Evolutionary conservation across 1,140 invertebrate genomes (phyloP).

Genomic region (Drosophila pseudoobscura): DNA sequence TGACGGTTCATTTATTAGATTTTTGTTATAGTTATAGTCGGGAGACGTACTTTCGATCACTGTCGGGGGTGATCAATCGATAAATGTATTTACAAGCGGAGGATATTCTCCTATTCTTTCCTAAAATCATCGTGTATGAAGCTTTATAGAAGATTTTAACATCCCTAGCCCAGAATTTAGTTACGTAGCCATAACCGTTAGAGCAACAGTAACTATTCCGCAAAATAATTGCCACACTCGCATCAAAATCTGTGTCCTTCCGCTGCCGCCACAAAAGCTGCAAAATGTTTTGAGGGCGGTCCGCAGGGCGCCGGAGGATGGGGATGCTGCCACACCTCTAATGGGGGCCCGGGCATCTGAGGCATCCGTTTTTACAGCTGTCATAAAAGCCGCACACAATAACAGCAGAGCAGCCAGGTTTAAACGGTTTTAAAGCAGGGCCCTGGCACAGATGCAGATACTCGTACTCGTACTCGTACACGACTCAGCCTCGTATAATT

Average conservation of each 20-base stretch:
- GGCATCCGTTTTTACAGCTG: constrained; percentile 76
- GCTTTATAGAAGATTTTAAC: background rate
- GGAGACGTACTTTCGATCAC: no score
- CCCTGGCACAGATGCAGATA: constrained; percentile 32
- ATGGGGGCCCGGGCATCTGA: constrained; percentile 1
- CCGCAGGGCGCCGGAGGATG: background rate
- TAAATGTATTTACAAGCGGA: no score
- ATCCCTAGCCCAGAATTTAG: constrained; percentile 12
- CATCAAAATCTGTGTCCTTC: constrained; percentile 53
- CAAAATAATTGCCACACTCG: constrained; percentile 65
- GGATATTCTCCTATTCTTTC: no score
- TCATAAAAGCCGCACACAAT: constrained; percentile 64
- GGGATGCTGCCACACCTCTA: background rate
- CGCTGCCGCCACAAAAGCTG: constrained; percentile 37
- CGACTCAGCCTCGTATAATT: constrained; percentile 54
- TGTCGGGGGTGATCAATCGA: no score
- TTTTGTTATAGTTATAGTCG: no score
- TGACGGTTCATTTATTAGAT: no score
- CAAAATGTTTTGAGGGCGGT: constrained; percentile 41
- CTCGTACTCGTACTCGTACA: no score
- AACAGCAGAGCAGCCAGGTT: constrained; percentile 12
- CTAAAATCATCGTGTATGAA: no score
- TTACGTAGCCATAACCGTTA: constrained; percentile 2
- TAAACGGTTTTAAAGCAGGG: constrained; percentile 58
- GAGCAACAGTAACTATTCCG: constrained; percentile 36